Conservation (phyloP, 2,797 vertebrate genomes). For the Buphagus erythrorhynchus region DNA sequence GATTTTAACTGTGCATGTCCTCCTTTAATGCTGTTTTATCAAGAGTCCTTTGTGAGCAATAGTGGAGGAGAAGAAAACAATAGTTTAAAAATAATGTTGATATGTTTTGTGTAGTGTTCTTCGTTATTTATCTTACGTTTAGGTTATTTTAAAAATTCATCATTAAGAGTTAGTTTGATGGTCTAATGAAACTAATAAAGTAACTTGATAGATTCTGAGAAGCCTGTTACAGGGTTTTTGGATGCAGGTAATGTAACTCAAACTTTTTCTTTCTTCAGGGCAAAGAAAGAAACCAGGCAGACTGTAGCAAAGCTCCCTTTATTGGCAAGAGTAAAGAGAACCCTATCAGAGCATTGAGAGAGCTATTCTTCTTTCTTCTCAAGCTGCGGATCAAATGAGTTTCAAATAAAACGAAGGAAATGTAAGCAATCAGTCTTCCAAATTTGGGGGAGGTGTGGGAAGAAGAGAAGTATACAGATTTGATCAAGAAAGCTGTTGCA, state of each 20-base stretch:
- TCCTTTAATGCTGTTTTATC: background rate
- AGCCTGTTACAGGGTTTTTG: background rate
- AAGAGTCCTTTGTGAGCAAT: background rate
- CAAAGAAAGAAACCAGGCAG: background rate
- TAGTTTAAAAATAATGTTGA: background rate
- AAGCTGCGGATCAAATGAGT: background rate
- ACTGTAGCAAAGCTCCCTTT: constrained; percentile 13
- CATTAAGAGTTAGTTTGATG: background rate
- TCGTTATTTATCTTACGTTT: background rate
- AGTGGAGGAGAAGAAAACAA: background rate
- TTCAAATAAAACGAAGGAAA: constrained; percentile 2
- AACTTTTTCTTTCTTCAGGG: constrained; percentile 2
- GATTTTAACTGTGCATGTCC: background rate
- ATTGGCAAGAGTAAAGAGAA: background rate
- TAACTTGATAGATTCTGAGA: background rate
- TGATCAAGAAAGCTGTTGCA: background rate
- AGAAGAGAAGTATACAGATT: background rate
- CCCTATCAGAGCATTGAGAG: background rate
- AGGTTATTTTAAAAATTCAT: background rate
- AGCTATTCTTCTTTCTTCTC: background rate
- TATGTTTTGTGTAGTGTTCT: background rate
- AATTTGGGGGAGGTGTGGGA: background rate
- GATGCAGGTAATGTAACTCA: background rate
- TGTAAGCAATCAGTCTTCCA: constrained; percentile 3
- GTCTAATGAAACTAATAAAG: background rate